Evolutionary conservation across 1,140 invertebrate species (phyloP).

Genomic region (Protaetia brevitarsis): DNA sequence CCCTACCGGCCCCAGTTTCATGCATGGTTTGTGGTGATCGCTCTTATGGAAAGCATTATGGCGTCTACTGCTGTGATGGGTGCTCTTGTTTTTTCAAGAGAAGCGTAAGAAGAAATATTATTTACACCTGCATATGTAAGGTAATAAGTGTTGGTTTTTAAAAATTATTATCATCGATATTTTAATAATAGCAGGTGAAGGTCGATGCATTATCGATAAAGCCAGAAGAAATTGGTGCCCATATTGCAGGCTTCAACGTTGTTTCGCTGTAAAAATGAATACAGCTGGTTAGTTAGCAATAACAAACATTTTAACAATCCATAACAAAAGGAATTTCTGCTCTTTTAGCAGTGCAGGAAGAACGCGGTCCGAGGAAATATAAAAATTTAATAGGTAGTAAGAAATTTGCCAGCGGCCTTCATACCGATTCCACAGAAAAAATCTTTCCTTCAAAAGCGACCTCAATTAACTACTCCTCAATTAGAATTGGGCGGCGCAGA

Average conservation of each 20-base stretch:
- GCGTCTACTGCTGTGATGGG: constrained; percentile 82
- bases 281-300: constrained; percentile 58
- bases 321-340: background rate
- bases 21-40: constrained; percentile 82
- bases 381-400: constrained; percentile 42
- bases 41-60: constrained; percentile 85
- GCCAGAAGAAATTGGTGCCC: constrained; percentile 85
- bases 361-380: constrained; percentile 66
- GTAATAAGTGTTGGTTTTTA: background rate
- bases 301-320: background rate
- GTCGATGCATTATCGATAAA: constrained; percentile 78
- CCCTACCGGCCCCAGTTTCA: constrained; percentile 62
- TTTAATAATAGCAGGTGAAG: constrained; percentile 62
- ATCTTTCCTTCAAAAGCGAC: background rate
- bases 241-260: constrained; percentile 76
- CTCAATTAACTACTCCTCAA: constrained; percentile 12
- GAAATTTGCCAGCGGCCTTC: background rate
- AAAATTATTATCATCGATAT: background rate
- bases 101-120: constrained; percentile 65
- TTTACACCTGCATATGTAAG: constrained; percentile 76
- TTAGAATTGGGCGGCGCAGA: constrained; percentile 52
- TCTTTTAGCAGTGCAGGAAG: constrained; percentile 71
- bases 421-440: background rate
- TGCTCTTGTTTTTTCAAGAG: constrained; percentile 89
- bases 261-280: constrained; percentile 77